phyloP scores from a whole-genome alignment of 2,113 vertebrate species.

The Leucopsar rothschildi region DNA sequence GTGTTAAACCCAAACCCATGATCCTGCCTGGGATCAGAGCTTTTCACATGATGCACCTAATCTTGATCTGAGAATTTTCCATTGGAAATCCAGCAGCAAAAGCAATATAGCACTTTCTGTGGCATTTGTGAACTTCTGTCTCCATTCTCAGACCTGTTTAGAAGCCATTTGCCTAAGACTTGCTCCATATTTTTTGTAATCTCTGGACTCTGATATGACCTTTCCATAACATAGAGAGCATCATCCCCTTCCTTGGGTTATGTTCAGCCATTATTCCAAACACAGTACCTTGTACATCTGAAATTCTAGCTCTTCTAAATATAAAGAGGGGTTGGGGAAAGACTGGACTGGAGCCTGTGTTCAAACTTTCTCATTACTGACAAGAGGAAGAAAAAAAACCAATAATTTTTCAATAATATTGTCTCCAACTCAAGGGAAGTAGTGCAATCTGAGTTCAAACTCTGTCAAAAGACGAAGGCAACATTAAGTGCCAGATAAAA shows the following conservation, averaged over 20 bases:
- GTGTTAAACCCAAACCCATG: neutral
- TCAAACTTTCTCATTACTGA: neutral
- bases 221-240: neutral
- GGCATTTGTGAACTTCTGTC: neutral
- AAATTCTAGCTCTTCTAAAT: neutral
- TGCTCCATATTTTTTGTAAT: neutral
- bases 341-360: neutral
- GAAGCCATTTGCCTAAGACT: neutral
- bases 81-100: neutral
- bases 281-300: neutral
- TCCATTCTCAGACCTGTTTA: neutral
- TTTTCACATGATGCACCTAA: neutral
- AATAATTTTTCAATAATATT: neutral
- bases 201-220: neutral
- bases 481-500: neutral
- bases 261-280: neutral
- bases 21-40: neutral
- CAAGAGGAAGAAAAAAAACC: fast-evolving
- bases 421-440: neutral
- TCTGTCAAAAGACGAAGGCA: neutral
- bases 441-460: neutral
- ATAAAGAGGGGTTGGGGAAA: neutral
- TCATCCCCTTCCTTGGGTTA: neutral
- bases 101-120: neutral
- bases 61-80: neutral